Evolutionary conservation across 2,797 vertebrate genomes (phyloP), one percentile per base, ranked within the genome.

Genomic region (Macrochelys suwanniensis): DNA sequence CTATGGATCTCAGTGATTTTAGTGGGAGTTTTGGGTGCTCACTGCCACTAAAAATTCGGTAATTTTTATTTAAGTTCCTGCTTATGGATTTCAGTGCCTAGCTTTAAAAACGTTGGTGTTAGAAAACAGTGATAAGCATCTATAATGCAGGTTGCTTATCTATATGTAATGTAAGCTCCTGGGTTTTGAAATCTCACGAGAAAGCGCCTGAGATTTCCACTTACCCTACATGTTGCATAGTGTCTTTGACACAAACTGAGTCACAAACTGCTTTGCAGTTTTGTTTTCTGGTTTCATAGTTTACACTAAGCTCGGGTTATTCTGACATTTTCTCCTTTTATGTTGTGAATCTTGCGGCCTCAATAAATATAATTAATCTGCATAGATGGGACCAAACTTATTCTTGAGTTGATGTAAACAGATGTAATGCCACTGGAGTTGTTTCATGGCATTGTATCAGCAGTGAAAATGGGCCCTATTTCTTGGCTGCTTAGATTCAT

Each of bases 291-390:
- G 12, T 90, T 82, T 89, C 85, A 84, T 1, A 86, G 92, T 80
- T 71, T 81, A 80, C 6, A 47, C 85, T 56, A 82, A 65, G 33
- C n/a, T 68, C n/a, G 2, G n/a, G 9, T 37, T 68, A 16, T 5
- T 12, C 6, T 0, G 0, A 25, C 51, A 84, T 25, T 10, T 51
- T 19, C 47, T 26, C 47, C 1, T 5, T 59, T 59, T 81, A 37
- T 31, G 11, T 16, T 83, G 53, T 50, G 78, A 95, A 92, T 16
- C 56, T 79, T n/a, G 37, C 0, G 2, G n/a, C 11, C 28, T 86
- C n/a, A 42, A 37, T 25, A 84, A 85, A 76, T 57, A 68, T 54
- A 71, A 3, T 1, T 57, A 50, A 50, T 16, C 47, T 23, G 37
- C 11, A 56, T 87, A 82, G 21, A 78, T 37, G 65, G 89, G 93